phyloP scores from a whole-genome alignment of 2,113 vertebrate species.

The Ctenodactylus gundi region DNA sequence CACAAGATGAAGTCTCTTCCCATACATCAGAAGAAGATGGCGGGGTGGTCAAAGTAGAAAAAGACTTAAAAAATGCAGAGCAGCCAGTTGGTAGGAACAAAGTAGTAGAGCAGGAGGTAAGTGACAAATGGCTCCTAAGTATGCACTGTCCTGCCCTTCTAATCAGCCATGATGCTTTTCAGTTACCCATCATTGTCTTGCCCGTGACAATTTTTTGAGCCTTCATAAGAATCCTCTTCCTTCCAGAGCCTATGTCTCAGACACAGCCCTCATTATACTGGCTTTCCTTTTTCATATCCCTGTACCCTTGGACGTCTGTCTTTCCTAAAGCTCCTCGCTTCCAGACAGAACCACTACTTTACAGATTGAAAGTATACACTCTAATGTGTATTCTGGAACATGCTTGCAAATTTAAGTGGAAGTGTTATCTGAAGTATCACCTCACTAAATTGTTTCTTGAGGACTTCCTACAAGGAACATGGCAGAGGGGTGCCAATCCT shows the following conservation, averaged over 20 bases:
- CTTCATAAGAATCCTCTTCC: background rate
- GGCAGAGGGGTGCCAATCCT: background rate
- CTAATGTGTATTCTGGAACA: background rate
- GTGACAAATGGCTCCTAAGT: constrained; percentile 55
- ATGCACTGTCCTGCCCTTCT: background rate
- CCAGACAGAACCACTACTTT: constrained; percentile 3
- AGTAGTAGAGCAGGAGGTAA: constrained; percentile 80
- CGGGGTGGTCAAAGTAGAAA: constrained; percentile 82
- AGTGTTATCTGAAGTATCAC: background rate
- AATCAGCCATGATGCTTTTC: background rate
- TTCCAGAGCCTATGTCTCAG: background rate
- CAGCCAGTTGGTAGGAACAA: constrained; percentile 70
- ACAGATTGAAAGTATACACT: background rate
- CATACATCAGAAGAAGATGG: constrained; percentile 87
- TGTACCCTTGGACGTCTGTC: background rate
- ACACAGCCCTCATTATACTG: background rate
- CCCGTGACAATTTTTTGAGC: background rate
- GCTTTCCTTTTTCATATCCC: background rate
- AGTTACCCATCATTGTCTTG: background rate
- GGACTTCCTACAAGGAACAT: background rate
- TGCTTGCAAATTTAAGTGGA: constrained; percentile 25
- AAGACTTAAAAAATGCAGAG: constrained; percentile 81
- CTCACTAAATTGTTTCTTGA: constrained; percentile 5
- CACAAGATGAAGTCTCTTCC: constrained; percentile 88
- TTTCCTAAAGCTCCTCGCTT: background rate